Percentiles rank a stretch among this genome's conserved stretches.
Conservation (phyloP, 1,140 invertebrate species). For the Drosophila murphyi region DNA sequence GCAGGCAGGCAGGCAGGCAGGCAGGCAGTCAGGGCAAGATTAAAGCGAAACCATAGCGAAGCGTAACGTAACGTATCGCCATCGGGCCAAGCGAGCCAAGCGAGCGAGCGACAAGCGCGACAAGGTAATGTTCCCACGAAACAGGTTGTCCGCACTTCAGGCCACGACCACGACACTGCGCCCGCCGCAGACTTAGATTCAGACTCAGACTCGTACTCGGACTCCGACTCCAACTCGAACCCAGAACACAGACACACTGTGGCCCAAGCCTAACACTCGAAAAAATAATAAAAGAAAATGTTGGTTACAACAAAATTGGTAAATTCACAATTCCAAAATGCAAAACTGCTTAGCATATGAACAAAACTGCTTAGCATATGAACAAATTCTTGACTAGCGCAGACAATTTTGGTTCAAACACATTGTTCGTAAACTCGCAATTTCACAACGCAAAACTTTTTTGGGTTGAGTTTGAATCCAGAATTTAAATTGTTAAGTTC, state of each 20-base stretch:
- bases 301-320: too few species aligned
- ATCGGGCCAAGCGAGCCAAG: constrained; percentile 64
- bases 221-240: constrained; percentile 22
- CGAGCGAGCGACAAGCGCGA: constrained; percentile 68
- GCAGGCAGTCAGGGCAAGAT: constrained; percentile 54
- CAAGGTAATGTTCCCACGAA: constrained; percentile 85
- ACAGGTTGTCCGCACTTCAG: constrained; percentile 84
- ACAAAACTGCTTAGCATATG: too few species aligned
- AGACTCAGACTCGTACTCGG: constrained; percentile 7
- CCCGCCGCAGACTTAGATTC: constrained; percentile 19
- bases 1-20: constrained; percentile 42
- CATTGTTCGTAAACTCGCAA: too few species aligned
- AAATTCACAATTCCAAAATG: too few species aligned
- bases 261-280: constrained; percentile 11
- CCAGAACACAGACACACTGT: background rate
- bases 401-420: too few species aligned
- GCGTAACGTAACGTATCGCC: constrained; percentile 81
- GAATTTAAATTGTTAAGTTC: too few species aligned
- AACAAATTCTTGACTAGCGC: too few species aligned
- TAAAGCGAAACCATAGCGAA: constrained; percentile 83
- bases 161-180: constrained; percentile 75
- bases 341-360: too few species aligned
- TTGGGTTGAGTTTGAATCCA: too few species aligned
- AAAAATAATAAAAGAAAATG: too few species aligned
- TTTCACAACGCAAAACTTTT: too few species aligned